phyloP scores from a whole-genome alignment of 2,888 invertebrate species.

The Drosophila prostipennis region DNA sequence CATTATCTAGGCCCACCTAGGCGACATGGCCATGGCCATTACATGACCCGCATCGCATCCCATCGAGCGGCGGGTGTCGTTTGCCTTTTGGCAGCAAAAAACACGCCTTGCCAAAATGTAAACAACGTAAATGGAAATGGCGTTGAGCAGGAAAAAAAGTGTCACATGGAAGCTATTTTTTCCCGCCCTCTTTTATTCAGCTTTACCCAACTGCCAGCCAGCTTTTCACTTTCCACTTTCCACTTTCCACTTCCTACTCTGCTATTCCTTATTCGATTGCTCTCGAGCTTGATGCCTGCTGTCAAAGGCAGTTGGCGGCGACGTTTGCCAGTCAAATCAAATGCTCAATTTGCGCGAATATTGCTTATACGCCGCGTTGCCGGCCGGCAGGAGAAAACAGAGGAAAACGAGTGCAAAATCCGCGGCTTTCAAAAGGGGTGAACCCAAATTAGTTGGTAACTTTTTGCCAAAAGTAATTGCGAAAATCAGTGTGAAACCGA shows the following conservation, averaged over 20 bases:
- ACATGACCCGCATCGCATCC: slow-evolving; percentile 70
- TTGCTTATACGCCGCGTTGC: slow-evolving; percentile 69
- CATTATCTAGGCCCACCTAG: slow-evolving; percentile 37
- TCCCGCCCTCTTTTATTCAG: slow-evolving; percentile 25
- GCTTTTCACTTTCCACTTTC: neutral
- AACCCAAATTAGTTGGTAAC: slow-evolving; percentile 22
- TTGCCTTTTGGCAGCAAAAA: slow-evolving; percentile 73
- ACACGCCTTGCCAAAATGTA: slow-evolving; percentile 65
- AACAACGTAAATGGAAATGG: slow-evolving; percentile 76
- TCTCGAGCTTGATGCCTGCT: slow-evolving; percentile 41
- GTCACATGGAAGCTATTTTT: slow-evolving; percentile 61
- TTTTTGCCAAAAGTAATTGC: slow-evolving; percentile 28
- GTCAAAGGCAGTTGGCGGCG: slow-evolving; percentile 62
- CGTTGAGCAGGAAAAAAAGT: slow-evolving; percentile 52
- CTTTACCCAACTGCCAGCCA: neutral
- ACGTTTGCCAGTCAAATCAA: slow-evolving; percentile 69
- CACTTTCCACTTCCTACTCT: neutral
- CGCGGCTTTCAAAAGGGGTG: neutral
- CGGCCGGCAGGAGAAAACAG: slow-evolving; percentile 4
- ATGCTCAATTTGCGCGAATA: slow-evolving; percentile 74
- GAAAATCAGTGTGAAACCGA: slow-evolving; percentile 23
- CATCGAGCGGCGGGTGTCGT: slow-evolving; percentile 65
- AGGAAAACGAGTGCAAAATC: slow-evolving; percentile 3
- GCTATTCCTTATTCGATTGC: slow-evolving; percentile 38
- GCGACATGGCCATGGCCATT: slow-evolving; percentile 52